A percentile compares a stretch with the other conserved stretches of the same genome.
Conservation (phyloP, 2,888 invertebrate species). For the Melitaea athalia region DNA sequence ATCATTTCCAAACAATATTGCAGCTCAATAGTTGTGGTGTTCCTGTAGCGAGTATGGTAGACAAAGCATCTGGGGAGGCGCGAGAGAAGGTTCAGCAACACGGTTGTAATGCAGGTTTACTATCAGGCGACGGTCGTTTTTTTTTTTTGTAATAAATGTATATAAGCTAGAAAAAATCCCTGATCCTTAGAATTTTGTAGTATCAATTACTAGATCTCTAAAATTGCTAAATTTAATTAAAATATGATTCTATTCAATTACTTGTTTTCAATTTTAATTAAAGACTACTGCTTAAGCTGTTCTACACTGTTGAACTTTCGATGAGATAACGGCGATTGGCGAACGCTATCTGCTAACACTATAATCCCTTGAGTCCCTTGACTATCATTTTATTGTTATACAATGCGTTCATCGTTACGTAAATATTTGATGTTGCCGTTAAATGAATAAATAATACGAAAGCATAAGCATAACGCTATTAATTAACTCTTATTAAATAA, state of each 20-base stretch:
- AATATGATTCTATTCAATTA: background rate
- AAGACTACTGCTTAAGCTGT: background rate
- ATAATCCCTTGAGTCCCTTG: no score
- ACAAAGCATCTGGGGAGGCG: no score
- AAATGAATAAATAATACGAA: background rate
- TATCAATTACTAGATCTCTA: background rate
- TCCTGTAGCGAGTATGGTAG: no score
- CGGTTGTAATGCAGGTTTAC: no score
- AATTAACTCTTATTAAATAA: no score
- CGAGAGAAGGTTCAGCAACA: no score
- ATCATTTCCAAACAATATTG: no score
- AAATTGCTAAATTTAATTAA: background rate
- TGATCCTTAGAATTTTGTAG: background rate
- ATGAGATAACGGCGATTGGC: conserved; percentile 19
- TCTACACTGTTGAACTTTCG: conserved; percentile 15
- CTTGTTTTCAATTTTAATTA: background rate
- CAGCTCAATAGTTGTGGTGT: no score
- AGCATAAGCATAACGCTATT: no score
- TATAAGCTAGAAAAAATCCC: no score
- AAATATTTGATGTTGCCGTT: background rate
- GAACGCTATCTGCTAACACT: conserved; percentile 8
- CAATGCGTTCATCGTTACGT: background rate
- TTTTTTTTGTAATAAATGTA: no score
- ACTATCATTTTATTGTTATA: conserved; percentile 9
- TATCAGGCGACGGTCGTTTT: no score